Conservation (phyloP, 1,140 invertebrate species). For the Platyura marginata region DNA sequence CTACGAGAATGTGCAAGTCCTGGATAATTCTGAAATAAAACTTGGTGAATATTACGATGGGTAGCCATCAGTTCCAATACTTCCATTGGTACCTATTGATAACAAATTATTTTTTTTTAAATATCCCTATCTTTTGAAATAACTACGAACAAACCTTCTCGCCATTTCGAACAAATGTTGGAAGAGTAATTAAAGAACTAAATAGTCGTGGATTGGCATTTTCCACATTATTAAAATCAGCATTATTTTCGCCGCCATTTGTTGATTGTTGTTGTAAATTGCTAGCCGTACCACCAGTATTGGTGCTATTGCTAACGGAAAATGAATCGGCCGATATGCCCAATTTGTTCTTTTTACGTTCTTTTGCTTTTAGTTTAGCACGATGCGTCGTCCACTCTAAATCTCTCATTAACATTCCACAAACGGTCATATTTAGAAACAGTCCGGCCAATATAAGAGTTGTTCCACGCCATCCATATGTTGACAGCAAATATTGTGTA, state of each 20-base stretch:
- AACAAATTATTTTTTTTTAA: neutral
- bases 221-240: slow-evolving; percentile 10
- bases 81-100: slow-evolving; percentile 37
- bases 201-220: slow-evolving; percentile 32
- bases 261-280: slow-evolving; percentile 19
- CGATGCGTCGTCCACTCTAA: slow-evolving; percentile 46
- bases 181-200: slow-evolving; percentile 60
- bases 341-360: slow-evolving; percentile 27
- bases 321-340: slow-evolving; percentile 44
- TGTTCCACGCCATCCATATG: slow-evolving; percentile 73
- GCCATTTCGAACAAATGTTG: slow-evolving; percentile 60
- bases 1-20: slow-evolving; percentile 48
- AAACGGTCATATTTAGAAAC: slow-evolving; percentile 74
- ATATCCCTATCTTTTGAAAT: neutral
- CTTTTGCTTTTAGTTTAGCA: slow-evolving; percentile 38
- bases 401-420: slow-evolving; percentile 69
- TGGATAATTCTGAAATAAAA: slow-evolving; percentile 54
- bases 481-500: slow-evolving; percentile 51
- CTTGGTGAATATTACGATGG: slow-evolving; percentile 46
- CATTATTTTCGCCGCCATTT: slow-evolving; percentile 13
- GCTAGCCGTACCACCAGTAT: slow-evolving; percentile 29
- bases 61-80: slow-evolving; percentile 52
- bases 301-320: slow-evolving; percentile 44
- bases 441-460: slow-evolving; percentile 65
- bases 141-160: slow-evolving; percentile 28